A percentile compares a stretch with the other conserved stretches of the same genome.
Conservation (phyloP, 1,140 invertebrate genomes). For the Pinna nobilis region DNA sequence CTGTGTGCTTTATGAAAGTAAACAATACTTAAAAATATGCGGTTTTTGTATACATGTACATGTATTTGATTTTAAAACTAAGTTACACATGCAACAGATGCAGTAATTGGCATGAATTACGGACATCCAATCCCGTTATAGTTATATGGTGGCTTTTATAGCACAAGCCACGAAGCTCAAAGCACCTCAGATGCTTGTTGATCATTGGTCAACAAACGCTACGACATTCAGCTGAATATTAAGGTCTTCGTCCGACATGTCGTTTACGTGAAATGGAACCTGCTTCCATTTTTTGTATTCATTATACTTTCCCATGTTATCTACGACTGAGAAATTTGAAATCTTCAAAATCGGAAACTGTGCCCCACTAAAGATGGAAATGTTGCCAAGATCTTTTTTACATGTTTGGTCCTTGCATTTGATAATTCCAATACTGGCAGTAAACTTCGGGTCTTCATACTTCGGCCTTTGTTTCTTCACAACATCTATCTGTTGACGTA, state of each 20-base stretch:
- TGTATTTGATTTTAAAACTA: no score
- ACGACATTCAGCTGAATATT: not conserved
- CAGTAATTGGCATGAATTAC: no score
- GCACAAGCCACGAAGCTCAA: no score
- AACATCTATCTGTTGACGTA: constrained; percentile 26
- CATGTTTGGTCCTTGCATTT: constrained; percentile 58
- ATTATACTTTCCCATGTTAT: constrained; percentile 31
- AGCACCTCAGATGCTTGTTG: no score
- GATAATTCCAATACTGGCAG: constrained; percentile 48
- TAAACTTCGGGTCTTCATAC: constrained; percentile 35
- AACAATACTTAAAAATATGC: no score
- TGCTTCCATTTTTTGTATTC: constrained; percentile 52
- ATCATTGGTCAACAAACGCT: no score
- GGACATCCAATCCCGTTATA: no score
- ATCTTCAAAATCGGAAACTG: constrained; percentile 58
- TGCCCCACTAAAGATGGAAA: constrained; percentile 35
- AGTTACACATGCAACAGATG: no score
- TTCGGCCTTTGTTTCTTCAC: constrained; percentile 12
- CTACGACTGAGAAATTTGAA: constrained; percentile 47
- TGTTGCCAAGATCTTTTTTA: constrained; percentile 56
- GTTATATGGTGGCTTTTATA: no score
- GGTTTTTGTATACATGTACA: no score
- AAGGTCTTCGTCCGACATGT: constrained; percentile 36
- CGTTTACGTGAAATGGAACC: constrained; percentile 36
- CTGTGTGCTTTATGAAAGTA: no score